Conservation (phyloP, 2,113 vertebrate genomes). For the human region DNA sequence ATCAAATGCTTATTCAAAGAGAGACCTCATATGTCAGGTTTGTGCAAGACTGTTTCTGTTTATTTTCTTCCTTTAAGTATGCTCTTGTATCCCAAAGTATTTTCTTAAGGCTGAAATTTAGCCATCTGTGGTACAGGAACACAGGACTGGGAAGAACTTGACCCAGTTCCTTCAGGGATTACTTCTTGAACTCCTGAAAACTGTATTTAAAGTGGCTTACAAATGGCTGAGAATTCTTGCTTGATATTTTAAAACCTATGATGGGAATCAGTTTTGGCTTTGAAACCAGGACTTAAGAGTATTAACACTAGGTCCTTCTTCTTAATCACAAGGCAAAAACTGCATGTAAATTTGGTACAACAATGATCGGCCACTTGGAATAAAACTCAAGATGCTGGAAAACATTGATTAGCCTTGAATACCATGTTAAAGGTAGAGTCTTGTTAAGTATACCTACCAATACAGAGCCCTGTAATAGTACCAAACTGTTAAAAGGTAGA, state of each 20-base stretch:
- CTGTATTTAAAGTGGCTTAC: conserved; percentile 14
- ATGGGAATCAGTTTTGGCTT: background rate
- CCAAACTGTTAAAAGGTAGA: background rate
- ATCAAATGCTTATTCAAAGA: conserved; percentile 53
- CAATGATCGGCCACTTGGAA: background rate
- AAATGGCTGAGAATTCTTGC: conserved; percentile 39
- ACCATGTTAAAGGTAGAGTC: background rate
- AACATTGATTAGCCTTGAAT: background rate
- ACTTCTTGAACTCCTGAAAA: conserved; percentile 48
- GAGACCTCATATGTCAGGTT: background rate
- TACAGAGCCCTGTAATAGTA: background rate
- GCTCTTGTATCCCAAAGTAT: background rate
- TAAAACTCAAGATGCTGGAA: background rate
- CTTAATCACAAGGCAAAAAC: conserved; percentile 5
- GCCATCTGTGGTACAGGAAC: background rate
- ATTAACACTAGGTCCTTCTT: background rate
- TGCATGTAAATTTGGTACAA: background rate
- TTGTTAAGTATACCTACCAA: background rate
- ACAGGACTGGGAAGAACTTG: background rate
- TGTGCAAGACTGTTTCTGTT: background rate
- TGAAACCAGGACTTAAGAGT: background rate
- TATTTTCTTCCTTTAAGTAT: conserved; percentile 21
- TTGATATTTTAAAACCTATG: conserved; percentile 20
- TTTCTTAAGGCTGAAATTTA: background rate
- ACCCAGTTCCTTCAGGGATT: conserved; percentile 32